These are phyloP conservation scores for Lutjanus argentimaculatus DNA, from an alignment of 2,797 vertebrate genomes.

Conservation along the genomic window DNA sequence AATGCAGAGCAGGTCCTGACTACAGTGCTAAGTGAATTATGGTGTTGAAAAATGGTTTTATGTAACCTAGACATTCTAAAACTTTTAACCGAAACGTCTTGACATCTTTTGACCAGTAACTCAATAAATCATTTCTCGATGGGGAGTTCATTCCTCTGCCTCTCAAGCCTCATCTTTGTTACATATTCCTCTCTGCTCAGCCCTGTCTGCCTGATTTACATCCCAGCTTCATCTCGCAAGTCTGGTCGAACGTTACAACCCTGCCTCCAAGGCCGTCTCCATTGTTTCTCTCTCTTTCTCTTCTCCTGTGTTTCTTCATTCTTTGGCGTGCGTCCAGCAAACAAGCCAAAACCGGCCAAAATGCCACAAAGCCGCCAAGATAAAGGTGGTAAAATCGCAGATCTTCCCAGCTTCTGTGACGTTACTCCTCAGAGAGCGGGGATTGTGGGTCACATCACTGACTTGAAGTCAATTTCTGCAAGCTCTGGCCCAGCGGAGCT, in stretches of 20 bases:
- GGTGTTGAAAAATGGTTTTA: background rate
- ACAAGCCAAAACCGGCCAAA: constrained; percentile 16
- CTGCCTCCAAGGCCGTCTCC: constrained; percentile 1
- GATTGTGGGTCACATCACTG: constrained; percentile 53
- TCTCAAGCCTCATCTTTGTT: constrained; percentile 47
- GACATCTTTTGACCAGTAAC: constrained; percentile 11
- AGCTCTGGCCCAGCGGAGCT: constrained; percentile 43
- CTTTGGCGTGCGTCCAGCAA: background rate
- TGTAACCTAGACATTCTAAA: background rate
- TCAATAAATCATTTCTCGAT: background rate
- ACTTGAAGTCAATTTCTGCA: constrained; percentile 46
- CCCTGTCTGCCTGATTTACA: constrained; percentile 34
- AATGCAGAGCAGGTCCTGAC: background rate
- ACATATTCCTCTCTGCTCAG: background rate
- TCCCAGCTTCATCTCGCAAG: constrained; percentile 28
- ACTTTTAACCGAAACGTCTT: background rate
- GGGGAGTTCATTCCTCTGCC: constrained; percentile 25
- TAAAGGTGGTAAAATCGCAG: no score
- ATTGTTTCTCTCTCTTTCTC: background rate
- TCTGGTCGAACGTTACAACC: background rate
- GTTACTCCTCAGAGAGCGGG: constrained; percentile 29
- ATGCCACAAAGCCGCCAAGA: constrained; percentile 14
- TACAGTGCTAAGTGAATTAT: background rate
- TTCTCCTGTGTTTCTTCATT: background rate
- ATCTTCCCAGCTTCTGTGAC: background rate